Base-by-base conservation (phyloP, 2,888 invertebrate genomes). In the Lagria hirta region DNA sequence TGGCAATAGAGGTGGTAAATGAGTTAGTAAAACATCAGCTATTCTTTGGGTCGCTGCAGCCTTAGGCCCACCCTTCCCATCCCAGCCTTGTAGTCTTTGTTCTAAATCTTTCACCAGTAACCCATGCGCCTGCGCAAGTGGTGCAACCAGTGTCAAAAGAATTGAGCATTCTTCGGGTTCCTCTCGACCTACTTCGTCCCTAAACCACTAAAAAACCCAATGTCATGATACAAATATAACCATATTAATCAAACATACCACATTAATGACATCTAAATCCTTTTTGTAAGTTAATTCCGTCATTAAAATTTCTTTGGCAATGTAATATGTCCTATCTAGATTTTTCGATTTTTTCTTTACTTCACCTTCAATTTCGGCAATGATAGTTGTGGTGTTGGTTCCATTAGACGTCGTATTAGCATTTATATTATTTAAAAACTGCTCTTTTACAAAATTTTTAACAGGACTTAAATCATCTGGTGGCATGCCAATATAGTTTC, bases 201-300 rank as follows among this genome's bases (percentile, higher is more conserved):
- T 77, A 59, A 88, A 84, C 79, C 84, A 85, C 86, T 86, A 23
- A 11, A 43, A 26, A 13, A 14, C 5, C 13, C 13, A 5, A 3
- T 20, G 4, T 20, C 12, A 8, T 12, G 7, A 3, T 4, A n/a
- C n/a, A n/a, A n/a, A n/a, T n/a, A n/a, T n/a, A n/a, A n/a, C n/a
- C n/a, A n/a, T n/a, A n/a, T n/a, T n/a, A n/a, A n/a, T n/a, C n/a
- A n/a, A 7, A 37, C 40, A 17, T 68, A 92, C 92, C 66, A 86
- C 80, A 68, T 90, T 90, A 48, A 96, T 80, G 23, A 96, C 88
- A 68, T 95, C 94, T 57, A 97, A 74, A 69, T 97, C 96, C 62
- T 93, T 88, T 65, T 91, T 91, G 71, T 95, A 96, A 0, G 96
- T 96, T 55, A 95, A 77, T 69, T 97, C 96, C 0, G 95, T 96